Percentiles rank a stretch among this genome's conserved stretches.
These are phyloP conservation scores for Aphidius colemani DNA, from an alignment of 2,888 invertebrate species.

Conservation along the genomic window DNA sequence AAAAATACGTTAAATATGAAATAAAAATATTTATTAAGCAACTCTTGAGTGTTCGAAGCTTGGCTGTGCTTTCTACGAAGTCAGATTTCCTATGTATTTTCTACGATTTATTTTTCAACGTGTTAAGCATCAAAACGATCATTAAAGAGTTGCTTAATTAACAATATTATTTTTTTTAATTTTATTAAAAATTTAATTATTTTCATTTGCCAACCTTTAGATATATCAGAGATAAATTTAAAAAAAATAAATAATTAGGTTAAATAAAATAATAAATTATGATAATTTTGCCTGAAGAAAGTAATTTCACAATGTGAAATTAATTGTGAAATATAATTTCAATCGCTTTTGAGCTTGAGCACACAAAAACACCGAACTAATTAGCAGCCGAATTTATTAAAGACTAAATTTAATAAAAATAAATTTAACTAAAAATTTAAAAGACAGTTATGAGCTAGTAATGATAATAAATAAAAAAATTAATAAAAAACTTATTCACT, in stretches of 20 bases:
- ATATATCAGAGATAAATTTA: not conserved
- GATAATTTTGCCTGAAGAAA: constrained; percentile 23
- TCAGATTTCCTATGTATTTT: constrained; percentile 40
- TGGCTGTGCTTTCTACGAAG: constrained; percentile 36
- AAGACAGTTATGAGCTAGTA: constrained; percentile 17
- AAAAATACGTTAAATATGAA: not conserved
- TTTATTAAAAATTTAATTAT: not conserved
- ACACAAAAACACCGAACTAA: constrained; percentile 28
- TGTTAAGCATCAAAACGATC: constrained; percentile 35
- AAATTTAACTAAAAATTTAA: constrained; percentile 21
- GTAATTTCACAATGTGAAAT: constrained; percentile 18
- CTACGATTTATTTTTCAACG: constrained; percentile 40
- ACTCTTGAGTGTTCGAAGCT: constrained; percentile 32
- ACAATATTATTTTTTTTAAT: not conserved
- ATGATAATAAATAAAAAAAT: constrained; percentile 26
- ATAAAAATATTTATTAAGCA: constrained; percentile 12
- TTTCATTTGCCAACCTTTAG: constrained; percentile 10
- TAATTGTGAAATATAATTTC: constrained; percentile 24
- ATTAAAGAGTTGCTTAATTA: constrained; percentile 27
- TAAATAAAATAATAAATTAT: constrained; percentile 5
- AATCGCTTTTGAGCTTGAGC: constrained; percentile 38
- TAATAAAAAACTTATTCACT: constrained; percentile 22
- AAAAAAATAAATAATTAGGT: constrained; percentile 6
- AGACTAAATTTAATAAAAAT: constrained; percentile 20
- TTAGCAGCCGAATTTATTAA: constrained; percentile 31